Percentiles rank a stretch among this genome's conserved stretches.
Evolutionary conservation across 2,888 invertebrate genomes (phyloP).

Genomic region (Sinhomidia bicolor): DNA sequence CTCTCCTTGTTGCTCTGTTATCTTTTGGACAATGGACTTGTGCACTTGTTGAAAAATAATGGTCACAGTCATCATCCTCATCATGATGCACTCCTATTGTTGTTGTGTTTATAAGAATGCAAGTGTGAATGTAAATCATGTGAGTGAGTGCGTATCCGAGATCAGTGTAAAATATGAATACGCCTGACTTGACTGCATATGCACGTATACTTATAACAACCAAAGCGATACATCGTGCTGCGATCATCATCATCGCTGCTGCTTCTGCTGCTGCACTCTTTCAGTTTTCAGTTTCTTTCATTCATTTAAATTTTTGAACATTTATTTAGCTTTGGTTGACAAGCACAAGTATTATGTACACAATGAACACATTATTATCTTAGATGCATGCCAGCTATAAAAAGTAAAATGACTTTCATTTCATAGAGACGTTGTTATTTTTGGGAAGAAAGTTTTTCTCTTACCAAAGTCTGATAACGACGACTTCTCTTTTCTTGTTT

Average conservation of each 20-base stretch:
- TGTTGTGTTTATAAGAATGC: background rate
- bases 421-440: slow-evolving; percentile 58
- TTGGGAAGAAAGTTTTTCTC: slow-evolving; percentile 65
- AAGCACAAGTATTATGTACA: background rate
- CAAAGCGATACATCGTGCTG: too few relatives aligned
- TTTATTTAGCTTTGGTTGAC: slow-evolving; percentile 57
- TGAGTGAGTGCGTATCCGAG: background rate
- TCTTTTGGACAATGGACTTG: slow-evolving; percentile 41
- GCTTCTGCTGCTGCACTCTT: background rate
- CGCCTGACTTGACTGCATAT: background rate
- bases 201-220: too few relatives aligned
- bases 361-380: background rate
- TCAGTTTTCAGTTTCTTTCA: slow-evolving; percentile 51
- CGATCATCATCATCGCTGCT: slow-evolving; percentile 15
- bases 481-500: slow-evolving; percentile 4
- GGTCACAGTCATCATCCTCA: slow-evolving; percentile 22
- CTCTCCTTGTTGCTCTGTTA: background rate
- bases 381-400: background rate
- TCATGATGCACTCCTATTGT: slow-evolving; percentile 10
- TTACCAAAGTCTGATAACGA: slow-evolving; percentile 5
- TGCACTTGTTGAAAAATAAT: slow-evolving; percentile 46
- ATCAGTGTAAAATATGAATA: background rate
- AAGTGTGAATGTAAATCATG: slow-evolving; percentile 27
- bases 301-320: slow-evolving; percentile 40
- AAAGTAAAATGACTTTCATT: slow-evolving; percentile 27